Conservation (phyloP, 2,797 vertebrate genomes). For the Streptopelia turtur region DNA sequence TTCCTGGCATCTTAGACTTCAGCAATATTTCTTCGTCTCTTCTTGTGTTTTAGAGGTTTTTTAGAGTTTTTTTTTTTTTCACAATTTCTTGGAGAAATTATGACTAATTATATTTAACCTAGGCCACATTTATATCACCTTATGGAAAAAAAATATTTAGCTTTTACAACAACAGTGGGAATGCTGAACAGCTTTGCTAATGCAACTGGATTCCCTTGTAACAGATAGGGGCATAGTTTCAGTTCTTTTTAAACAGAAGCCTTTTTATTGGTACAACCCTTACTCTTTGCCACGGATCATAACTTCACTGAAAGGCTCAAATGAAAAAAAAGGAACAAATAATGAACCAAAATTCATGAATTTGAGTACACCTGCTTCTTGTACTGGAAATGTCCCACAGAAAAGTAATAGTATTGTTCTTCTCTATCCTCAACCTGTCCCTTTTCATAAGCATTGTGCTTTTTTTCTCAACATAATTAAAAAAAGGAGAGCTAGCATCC, state of each 20-base stretch:
- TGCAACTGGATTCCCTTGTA: background rate
- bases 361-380: background rate
- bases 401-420: conserved; percentile 24
- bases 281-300: background rate
- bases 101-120: background rate
- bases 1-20: conserved; percentile 25
- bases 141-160: background rate
- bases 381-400: background rate
- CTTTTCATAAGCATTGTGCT: background rate
- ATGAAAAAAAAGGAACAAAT: background rate
- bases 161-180: background rate
- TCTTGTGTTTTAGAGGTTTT: background rate
- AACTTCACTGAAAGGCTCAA: conserved; percentile 22
- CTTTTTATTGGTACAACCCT: background rate
- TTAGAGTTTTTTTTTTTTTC: background rate
- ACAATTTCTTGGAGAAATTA: background rate
- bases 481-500: background rate
- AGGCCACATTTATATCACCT: background rate
- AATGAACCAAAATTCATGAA: background rate
- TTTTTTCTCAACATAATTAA: background rate
- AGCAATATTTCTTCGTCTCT: background rate
- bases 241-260: conserved; percentile 5
- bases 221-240: background rate
- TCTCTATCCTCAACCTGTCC: background rate
- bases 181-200: background rate